A percentile compares a stretch with the other conserved stretches of the same genome.
These are phyloP conservation scores for Hemaris fuciformis DNA, from an alignment of 2,888 invertebrate species.

Conservation along the genomic window DNA sequence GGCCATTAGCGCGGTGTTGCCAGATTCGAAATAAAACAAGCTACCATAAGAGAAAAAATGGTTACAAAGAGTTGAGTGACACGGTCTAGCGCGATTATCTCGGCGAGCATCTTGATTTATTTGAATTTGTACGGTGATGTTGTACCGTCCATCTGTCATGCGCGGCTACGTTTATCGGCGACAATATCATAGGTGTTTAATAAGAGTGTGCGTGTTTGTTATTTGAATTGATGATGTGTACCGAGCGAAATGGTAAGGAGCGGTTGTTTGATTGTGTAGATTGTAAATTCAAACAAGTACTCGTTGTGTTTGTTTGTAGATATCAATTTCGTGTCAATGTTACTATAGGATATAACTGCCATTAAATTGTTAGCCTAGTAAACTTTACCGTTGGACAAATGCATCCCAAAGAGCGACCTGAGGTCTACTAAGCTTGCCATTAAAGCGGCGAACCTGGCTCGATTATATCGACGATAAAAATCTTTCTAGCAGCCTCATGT, in stretches of 20 bases:
- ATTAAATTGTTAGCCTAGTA: background rate
- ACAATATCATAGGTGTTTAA: slow-evolving; percentile 54
- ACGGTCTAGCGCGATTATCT: slow-evolving; percentile 60
- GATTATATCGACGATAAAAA: background rate
- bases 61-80: slow-evolving; percentile 57
- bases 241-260: slow-evolving; percentile 14
- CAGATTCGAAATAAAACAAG: slow-evolving; percentile 40
- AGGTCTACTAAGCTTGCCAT: background rate
- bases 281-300: background rate
- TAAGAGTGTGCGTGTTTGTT: slow-evolving; percentile 26
- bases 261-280: slow-evolving; percentile 8
- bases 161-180: slow-evolving; percentile 32
- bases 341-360: background rate
- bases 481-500: background rate
- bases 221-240: slow-evolving; percentile 31
- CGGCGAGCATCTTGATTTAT: slow-evolving; percentile 60
- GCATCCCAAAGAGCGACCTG: background rate
- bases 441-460: background rate
- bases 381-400: background rate
- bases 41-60: slow-evolving; percentile 31
- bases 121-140: slow-evolving; percentile 53
- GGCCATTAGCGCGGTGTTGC: slow-evolving; percentile 54
- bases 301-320: background rate
- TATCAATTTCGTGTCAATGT: background rate
- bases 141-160: slow-evolving; percentile 61